Percentiles rank a stretch among this genome's conserved stretches.
Conservation (phyloP, 2,888 invertebrate species). For the Yponomeuta malinellus region DNA sequence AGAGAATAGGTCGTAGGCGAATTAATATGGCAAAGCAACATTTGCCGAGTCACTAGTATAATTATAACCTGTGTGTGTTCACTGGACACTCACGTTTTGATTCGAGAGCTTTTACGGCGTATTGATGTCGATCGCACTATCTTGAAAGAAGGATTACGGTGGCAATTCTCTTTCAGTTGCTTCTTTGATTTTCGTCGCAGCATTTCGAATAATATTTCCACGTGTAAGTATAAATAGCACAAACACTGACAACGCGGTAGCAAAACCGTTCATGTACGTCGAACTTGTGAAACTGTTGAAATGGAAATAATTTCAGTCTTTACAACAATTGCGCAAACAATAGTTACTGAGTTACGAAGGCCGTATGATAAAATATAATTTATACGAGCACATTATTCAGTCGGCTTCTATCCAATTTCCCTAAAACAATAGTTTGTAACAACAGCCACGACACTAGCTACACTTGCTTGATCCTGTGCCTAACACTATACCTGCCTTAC, state of each 20-base stretch:
- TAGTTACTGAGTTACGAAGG: slow-evolving; percentile 18
- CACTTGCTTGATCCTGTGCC: no score
- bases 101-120: background rate
- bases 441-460: background rate
- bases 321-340: slow-evolving; percentile 21
- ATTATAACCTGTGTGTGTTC: no score
- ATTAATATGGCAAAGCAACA: no score
- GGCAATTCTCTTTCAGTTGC: background rate
- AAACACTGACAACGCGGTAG: background rate
- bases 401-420: background rate
- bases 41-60: no score
- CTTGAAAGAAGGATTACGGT: background rate
- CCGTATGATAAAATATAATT: slow-evolving; percentile 16
- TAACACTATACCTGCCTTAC: no score
- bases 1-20: no score
- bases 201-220: background rate
- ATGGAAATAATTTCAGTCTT: slow-evolving; percentile 21
- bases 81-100: background rate
- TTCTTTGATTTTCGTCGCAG: background rate
- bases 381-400: background rate
- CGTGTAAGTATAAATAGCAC: background rate
- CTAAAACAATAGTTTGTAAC: background rate
- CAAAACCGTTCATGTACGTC: slow-evolving; percentile 10
- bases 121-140: background rate
- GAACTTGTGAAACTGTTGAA: slow-evolving; percentile 12